A percentile compares a stretch with the other conserved stretches of the same genome.
phyloP scores from a whole-genome alignment of 30 jellyfish, hydroid and myxozoan species.

The Catostylus mosaicus region DNA sequence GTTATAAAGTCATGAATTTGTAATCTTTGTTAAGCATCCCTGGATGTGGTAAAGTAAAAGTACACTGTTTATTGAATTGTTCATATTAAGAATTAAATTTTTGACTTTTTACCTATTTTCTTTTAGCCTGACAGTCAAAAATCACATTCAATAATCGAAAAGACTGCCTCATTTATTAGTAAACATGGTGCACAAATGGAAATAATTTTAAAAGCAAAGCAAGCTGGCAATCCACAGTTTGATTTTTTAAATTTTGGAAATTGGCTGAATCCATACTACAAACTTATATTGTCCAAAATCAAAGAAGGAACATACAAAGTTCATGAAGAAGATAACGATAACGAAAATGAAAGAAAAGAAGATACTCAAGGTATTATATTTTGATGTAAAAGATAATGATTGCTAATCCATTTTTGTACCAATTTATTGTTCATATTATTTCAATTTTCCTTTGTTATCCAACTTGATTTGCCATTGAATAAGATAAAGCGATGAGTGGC shows the following conservation, averaged over 20 bases:
- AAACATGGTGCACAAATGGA: conserved; percentile 95
- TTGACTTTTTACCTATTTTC: background rate
- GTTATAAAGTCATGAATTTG: no score
- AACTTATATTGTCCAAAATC: conserved; percentile 64
- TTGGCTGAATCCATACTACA: conserved; percentile 95
- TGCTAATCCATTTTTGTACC: no score
- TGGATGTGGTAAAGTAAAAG: no score
- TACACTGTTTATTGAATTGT: no score
- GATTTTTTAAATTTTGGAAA: conserved; percentile 87
- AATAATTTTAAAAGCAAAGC: conserved; percentile 91
- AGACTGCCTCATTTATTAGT: conserved; percentile 92
- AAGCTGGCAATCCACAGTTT: conserved; percentile 96
- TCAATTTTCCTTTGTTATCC: no score
- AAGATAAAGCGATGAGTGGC: no score
- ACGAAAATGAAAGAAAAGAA: background rate
- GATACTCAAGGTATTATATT: no score
- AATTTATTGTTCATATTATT: no score
- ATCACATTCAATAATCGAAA: conserved; percentile 88
- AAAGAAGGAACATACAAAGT: conserved; percentile 69
- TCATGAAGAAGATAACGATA: background rate
- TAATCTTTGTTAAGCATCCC: no score
- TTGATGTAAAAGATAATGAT: no score
- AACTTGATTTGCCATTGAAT: no score
- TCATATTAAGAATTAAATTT: no score
- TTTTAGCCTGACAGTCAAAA: conserved; percentile 93